Evolutionary conservation across 1,140 invertebrate genomes (phyloP), one percentile per base, ranked within the genome.

Genomic region (Phenacoccus solenopsis): DNA sequence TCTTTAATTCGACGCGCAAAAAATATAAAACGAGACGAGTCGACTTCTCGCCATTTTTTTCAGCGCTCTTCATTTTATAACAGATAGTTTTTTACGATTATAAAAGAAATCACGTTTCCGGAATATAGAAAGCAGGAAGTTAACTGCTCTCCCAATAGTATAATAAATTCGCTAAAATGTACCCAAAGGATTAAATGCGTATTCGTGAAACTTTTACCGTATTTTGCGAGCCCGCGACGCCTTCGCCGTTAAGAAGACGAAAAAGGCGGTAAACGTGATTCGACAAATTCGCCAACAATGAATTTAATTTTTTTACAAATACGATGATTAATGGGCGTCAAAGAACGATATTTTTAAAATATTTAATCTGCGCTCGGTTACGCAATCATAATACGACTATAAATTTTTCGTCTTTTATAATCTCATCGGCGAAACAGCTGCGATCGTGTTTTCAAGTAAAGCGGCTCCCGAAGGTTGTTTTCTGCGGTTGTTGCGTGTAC

Each of bases 301-400:
- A n/a, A 49, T 49, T 49, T 49, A 49, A 49, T 49, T 49, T 49
- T 49, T 49, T n/a, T n/a, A 49, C 38, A 49, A 49, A 49, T 49
- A 49, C 12, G 20, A 49, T 49, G 38, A 49, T 49, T 49, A 49
- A 49, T 49, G 38, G 38, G 20, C 20, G 38, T n/a, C 38, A 49
- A 49, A 49, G 38, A 49, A 49, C 3, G 20, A 49, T 49, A 49
- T 49, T 5, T 49, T 49, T 49, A 49, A 49, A 49, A 49, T 49
- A 49, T 49, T 49, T 16, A 49, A 49, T n/a, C 38, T n/a, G n/a
- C n/a, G n/a, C n/a, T n/a, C n/a, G n/a, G n/a, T n/a, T n/a, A n/a
- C n/a, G n/a, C n/a, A n/a, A n/a, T n/a, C n/a, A n/a, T n/a, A n/a
- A n/a, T n/a, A n/a, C n/a, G n/a, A n/a, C n/a, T n/a, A n/a, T n/a